These are phyloP conservation scores for Colaptes auratus DNA, from an alignment of 2,113 vertebrate species.

Conservation along the genomic window DNA sequence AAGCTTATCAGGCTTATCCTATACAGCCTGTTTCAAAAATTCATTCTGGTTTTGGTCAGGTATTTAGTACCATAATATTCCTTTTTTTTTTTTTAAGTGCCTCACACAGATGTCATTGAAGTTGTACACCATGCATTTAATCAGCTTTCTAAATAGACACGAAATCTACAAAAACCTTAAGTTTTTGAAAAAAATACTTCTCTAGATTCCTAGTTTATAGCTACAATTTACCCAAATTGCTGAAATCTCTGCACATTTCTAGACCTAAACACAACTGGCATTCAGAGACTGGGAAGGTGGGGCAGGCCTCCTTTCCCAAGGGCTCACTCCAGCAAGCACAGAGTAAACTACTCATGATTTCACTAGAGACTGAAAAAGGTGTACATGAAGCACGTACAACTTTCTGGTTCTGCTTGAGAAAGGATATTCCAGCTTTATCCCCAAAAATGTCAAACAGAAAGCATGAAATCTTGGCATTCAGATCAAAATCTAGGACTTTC, in stretches of 20 bases:
- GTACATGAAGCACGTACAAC: rapidly evolving
- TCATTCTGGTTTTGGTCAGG: background rate
- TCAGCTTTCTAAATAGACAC: background rate
- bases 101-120: background rate
- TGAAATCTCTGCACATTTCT: background rate
- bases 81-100: background rate
- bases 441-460: background rate
- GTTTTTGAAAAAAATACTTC: background rate
- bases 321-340: background rate
- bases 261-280: background rate
- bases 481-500: background rate
- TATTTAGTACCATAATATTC: background rate
- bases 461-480: background rate
- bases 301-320: background rate
- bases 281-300: background rate
- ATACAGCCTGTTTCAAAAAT: background rate
- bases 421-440: background rate
- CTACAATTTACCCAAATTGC: background rate
- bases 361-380: background rate
- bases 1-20: background rate
- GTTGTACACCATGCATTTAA: background rate
- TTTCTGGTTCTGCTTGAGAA: background rate
- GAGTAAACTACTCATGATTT: background rate
- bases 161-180: background rate
- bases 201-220: background rate